These are phyloP conservation scores for Eupithecia pulchellata DNA, from an alignment of 2,888 invertebrate genomes.

Conservation along the genomic window DNA sequence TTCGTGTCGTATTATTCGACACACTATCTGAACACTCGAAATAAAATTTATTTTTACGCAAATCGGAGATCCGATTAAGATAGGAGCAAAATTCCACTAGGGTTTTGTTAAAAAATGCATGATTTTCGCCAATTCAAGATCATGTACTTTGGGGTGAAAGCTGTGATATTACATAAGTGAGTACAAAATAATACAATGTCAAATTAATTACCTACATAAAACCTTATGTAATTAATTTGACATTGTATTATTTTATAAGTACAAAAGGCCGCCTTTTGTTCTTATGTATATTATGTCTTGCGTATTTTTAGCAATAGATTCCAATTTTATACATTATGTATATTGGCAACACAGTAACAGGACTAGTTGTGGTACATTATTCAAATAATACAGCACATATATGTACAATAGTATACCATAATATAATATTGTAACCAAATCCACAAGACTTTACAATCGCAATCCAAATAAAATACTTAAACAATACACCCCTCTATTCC, in stretches of 20 bases:
- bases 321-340: too few species aligned
- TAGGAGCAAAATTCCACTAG: conserved; percentile 16
- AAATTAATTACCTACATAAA: too few species aligned
- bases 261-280: too few species aligned
- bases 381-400: too few species aligned
- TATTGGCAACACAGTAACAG: too few species aligned
- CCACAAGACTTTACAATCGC: not conserved
- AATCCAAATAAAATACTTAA: not conserved
- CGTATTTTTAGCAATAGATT: too few species aligned
- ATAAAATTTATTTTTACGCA: conserved; percentile 30
- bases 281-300: too few species aligned
- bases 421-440: not conserved
- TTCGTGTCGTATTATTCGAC: conserved; percentile 22
- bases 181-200: too few species aligned
- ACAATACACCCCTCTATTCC: not conserved
- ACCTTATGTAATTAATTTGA: too few species aligned
- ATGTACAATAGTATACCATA: too few species aligned
- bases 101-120: conserved; percentile 8
- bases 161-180: not conserved
- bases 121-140: conserved; percentile 10
- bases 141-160: conserved; percentile 10
- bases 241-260: too few species aligned
- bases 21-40: conserved; percentile 28
- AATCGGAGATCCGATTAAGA: conserved; percentile 29
- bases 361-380: too few species aligned